Percentiles rank a stretch among this genome's conserved stretches.
phyloP scores from a whole-genome alignment of 2,113 vertebrate genomes.

The Leiothrix lutea region DNA sequence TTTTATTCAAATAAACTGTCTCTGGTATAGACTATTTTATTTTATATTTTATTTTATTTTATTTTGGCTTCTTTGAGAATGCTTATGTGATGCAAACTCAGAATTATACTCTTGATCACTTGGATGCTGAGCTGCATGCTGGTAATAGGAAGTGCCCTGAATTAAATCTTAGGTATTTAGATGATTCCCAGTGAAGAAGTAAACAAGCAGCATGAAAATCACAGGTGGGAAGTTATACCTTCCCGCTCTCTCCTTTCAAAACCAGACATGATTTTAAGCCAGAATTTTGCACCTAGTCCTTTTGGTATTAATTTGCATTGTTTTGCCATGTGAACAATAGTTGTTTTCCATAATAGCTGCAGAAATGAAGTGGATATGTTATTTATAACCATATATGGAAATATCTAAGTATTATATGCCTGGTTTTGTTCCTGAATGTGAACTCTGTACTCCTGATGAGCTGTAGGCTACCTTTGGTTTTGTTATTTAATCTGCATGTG shows the following conservation, averaged over 20 bases:
- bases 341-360: not conserved
- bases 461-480: not conserved
- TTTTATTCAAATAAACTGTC: not conserved
- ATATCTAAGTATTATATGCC: not conserved
- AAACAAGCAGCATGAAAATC: constrained; percentile 14
- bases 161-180: constrained; percentile 45
- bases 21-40: not conserved
- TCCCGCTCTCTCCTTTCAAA: not conserved
- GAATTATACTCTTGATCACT: not conserved
- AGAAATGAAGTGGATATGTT: not conserved
- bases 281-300: not conserved
- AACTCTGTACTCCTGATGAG: not conserved
- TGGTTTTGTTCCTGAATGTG: not conserved
- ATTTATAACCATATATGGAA: not conserved
- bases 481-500: not conserved
- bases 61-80: not conserved
- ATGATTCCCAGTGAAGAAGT: constrained; percentile 18
- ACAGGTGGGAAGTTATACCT: not conserved
- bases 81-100: not conserved
- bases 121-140: constrained; percentile 31
- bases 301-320: not conserved
- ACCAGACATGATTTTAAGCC: not conserved
- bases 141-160: constrained; percentile 11
- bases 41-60: not conserved
- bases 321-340: not conserved